Percentiles rank a stretch among this genome's conserved stretches.
phyloP scores from a whole-genome alignment of 2,888 invertebrate species.

The Acleris sparsana region DNA sequence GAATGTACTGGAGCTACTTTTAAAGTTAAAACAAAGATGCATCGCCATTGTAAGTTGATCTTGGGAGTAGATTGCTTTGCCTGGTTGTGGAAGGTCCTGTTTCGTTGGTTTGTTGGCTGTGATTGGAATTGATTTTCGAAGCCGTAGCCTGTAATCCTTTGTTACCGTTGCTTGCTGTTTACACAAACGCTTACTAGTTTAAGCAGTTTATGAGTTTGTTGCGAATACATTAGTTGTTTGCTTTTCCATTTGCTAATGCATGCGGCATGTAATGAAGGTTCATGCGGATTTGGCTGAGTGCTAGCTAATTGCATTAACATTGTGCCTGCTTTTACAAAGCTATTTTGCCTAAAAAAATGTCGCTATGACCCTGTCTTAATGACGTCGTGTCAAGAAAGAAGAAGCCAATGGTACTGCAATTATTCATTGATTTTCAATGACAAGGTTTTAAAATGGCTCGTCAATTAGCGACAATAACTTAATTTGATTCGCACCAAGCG shows the following conservation, averaged over 20 bases:
- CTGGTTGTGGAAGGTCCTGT: slow-evolving; percentile 41
- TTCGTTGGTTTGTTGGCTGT: slow-evolving; percentile 37
- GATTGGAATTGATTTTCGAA: slow-evolving; percentile 74
- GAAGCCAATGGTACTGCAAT: no score
- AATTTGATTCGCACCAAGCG: no score
- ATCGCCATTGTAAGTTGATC: slow-evolving; percentile 43
- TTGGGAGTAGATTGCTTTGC: slow-evolving; percentile 35
- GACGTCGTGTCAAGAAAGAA: no score
- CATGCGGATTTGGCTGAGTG: not conserved
- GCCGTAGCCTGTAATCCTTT: slow-evolving; percentile 70
- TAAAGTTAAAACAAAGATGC: slow-evolving; percentile 43
- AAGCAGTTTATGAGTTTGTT: slow-evolving; percentile 68
- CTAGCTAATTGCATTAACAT: not conserved
- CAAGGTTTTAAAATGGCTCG: no score
- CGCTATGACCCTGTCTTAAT: no score
- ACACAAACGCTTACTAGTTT: slow-evolving; percentile 78
- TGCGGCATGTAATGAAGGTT: not conserved
- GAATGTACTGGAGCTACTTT: slow-evolving; percentile 34
- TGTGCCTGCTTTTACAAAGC: not conserved
- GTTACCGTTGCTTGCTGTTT: slow-evolving; percentile 74
- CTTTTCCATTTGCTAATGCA: slow-evolving; percentile 18
- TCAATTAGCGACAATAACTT: no score
- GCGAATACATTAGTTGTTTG: slow-evolving; percentile 18
- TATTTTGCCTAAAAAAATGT: no score
- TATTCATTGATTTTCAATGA: no score